Evolutionary conservation across 2,888 invertebrate species (phyloP), one percentile per base, ranked within the genome.

Genomic region (Orgyia antiqua): DNA sequence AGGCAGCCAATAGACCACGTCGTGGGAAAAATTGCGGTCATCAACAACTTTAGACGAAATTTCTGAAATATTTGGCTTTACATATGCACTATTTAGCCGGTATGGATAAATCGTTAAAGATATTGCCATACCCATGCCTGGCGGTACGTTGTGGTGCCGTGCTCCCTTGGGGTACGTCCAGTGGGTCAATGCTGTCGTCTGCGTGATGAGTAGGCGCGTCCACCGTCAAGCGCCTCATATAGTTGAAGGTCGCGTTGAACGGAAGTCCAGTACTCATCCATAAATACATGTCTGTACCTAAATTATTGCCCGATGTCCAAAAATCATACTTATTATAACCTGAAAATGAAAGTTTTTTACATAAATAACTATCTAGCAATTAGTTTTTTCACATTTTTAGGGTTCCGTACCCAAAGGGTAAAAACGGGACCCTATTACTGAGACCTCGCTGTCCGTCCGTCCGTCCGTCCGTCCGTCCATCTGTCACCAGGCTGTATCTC

Each of bases 251-350:
- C 12, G 93, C 92, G 73, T 95, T 95, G 82, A 95, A 94, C 18
- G 94, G 94, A 38, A 94, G 77, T 8, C 95, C 95, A 18, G 94
- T 94, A 68, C 94, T 94, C 94, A 95, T 94, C 95, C 95, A 95
- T 36, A 95, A 83, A 74, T 93, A 92, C 93, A 94, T 94, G 60
- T 94, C 93, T 9, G 94, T 94, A 18, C 95, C 95, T 36, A 95
- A 84, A 54, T 93, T 92, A 76, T 95, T 95, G 39, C 95, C 95
- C 36, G 94, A 94, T 58, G 94, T 94, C 95, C 95, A 95, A 75
- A 94, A 95, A 68, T 94, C 94, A 58, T 92, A 93, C 64, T 93
- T 93, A 50, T 91, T 92, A 71, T 93, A 94, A 3, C 90, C 90
- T 90, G 70, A 12, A 51, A 55, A 27, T 20, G 2, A 20, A n/a